Evolutionary conservation across 2,113 vertebrate species (phyloP), one percentile per base, ranked within the genome.

Genomic region (Leucoraja erinaceus): DNA sequence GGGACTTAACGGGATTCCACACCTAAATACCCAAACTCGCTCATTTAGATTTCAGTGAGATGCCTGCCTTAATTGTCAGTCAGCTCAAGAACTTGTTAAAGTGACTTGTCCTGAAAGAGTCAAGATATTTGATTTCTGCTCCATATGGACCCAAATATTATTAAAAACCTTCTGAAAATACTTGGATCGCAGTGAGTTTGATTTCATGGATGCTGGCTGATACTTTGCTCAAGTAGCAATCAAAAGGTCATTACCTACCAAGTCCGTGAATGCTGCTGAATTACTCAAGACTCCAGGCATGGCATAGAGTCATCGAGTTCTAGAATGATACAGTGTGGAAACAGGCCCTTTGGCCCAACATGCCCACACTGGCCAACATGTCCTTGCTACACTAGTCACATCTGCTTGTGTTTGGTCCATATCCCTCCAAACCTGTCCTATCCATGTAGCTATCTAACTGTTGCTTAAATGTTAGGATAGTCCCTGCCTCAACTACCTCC

Each of bases 1-100:
- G 6, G 90, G 90, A 47, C 90, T 91, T 91, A 91, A 70, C 25
- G 20, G 33, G 33, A 72, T 72, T 91, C 31, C 18, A 91, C 28
- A 63, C 90, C 68, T 2, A 91, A 54, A 11, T 54, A 88, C 90
- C 68, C 7, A 91, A 54, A 4, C 20, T 91, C 33, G 72, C 66
- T 54, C 68, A 54, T 72, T 91, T 72, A 72, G 68, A 14, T 54
- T 72, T 91, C 90, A 72, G 38, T 54, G 10, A 91, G 33, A 47
- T 54, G 0, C 54, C 25, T 16, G 38, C 10, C 38, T 91, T 54
- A 74, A 22, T 72, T 72, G 18, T 47, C 12, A 33, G 11, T 47
- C 88, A 91, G 20, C 90, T 70, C 9, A 5, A 12, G 5, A 72
- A 10, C 68, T 72, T 54, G 22, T 74, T 91, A 22, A 0, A 18